Percentiles rank a stretch among this genome's conserved stretches.
These are phyloP conservation scores for Furnarius figulus DNA, from an alignment of 2,113 vertebrate genomes.

Conservation along the genomic window DNA sequence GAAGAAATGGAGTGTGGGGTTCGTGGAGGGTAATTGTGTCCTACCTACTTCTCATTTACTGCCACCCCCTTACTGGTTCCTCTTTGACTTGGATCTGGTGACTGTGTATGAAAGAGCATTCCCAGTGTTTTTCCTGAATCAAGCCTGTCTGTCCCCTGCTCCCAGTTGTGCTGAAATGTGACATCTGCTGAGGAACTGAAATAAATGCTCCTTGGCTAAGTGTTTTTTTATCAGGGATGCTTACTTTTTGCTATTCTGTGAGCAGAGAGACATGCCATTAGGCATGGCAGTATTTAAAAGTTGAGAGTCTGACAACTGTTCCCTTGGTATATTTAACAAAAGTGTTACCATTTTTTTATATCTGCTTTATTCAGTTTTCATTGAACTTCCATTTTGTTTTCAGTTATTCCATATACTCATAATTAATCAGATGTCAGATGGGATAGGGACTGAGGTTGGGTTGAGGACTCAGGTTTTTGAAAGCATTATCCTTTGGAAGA, in stretches of 20 bases:
- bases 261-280: background rate
- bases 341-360: background rate
- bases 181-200: background rate
- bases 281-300: background rate
- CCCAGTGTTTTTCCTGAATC: background rate
- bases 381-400: background rate
- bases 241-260: background rate
- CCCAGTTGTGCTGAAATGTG: rapidly evolving
- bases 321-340: background rate
- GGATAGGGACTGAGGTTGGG: background rate
- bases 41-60: background rate
- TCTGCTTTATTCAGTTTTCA: background rate
- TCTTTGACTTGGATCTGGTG: background rate
- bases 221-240: background rate
- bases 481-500: background rate
- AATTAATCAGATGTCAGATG: background rate
- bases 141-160: background rate
- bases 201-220: background rate
- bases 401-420: rapidly evolving
- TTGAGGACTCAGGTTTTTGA: background rate
- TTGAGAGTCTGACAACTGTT: background rate
- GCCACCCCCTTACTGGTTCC: rapidly evolving
- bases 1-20: background rate
- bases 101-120: background rate
- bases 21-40: background rate